phyloP scores from a whole-genome alignment of 2,888 invertebrate genomes.

The Andrena marginata region DNA sequence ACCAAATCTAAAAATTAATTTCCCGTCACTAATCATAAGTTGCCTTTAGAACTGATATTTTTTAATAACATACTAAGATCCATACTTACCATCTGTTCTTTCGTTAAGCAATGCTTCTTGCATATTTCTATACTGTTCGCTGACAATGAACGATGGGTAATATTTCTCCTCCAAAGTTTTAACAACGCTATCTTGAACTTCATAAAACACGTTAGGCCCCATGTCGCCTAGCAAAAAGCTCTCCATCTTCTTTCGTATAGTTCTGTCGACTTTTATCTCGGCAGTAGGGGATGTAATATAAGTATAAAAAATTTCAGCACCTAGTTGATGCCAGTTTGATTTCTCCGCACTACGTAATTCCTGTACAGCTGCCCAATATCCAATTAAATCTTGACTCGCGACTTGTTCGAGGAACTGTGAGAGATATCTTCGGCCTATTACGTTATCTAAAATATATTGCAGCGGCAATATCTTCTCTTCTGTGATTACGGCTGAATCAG shows the following conservation, averaged over 20 bases:
- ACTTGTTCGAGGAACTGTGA: constrained; percentile 93
- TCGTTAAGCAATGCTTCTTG: constrained; percentile 89
- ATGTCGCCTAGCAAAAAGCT: constrained; percentile 94
- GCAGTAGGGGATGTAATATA: constrained; percentile 93
- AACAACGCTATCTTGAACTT: constrained; percentile 93
- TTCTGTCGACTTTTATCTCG: constrained; percentile 93
- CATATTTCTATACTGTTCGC: constrained; percentile 93
- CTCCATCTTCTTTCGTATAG: constrained; percentile 93
- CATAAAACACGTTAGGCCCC: constrained; percentile 95
- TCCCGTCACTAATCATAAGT: not conserved
- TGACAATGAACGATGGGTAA: constrained; percentile 95
- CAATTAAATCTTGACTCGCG: constrained; percentile 93
- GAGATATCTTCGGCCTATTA: constrained; percentile 92
- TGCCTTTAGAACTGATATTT: not conserved
- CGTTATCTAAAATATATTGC: constrained; percentile 91
- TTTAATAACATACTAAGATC: constrained; percentile 2
- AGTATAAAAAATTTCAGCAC: constrained; percentile 96
- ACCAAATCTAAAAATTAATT: constrained; percentile 71
- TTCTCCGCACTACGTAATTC: constrained; percentile 92
- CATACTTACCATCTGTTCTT: constrained; percentile 84
- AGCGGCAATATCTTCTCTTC: constrained; percentile 87
- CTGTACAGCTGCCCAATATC: constrained; percentile 95
- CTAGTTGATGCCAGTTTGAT: constrained; percentile 93
- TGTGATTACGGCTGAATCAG: constrained; percentile 73
- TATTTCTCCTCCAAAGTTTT: constrained; percentile 94